Percentiles rank a stretch among this genome's conserved stretches.
Evolutionary conservation across 2,797 vertebrate genomes (phyloP).

Genomic region (Lacerta agilis): DNA sequence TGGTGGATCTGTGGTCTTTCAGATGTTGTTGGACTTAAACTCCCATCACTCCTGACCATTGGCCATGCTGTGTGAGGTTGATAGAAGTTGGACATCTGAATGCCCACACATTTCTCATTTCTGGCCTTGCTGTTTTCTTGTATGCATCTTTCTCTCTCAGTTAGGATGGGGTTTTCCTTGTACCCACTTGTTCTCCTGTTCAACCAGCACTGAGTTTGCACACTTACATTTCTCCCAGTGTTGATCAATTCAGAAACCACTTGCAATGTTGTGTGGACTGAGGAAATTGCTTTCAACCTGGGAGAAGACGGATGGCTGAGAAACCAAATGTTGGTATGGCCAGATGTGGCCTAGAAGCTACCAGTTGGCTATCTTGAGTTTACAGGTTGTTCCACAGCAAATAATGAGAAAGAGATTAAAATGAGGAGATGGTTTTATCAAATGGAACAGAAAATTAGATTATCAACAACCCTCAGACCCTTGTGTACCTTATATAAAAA

Average conservation of each 20-base stretch:
- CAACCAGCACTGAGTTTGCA: background rate
- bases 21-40: background rate
- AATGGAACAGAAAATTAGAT: background rate
- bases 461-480: background rate
- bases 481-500: background rate
- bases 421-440: background rate
- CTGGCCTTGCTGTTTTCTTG: background rate
- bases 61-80: background rate
- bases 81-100: background rate
- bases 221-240: background rate
- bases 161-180: background rate
- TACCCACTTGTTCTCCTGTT: background rate
- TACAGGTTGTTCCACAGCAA: background rate
- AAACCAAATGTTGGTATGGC: background rate
- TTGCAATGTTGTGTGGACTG: background rate
- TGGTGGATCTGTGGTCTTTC: background rate
- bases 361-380: background rate
- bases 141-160: background rate
- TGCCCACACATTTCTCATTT: background rate
- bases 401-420: background rate
- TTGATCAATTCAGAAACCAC: background rate
- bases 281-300: background rate
- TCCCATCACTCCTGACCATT: background rate
- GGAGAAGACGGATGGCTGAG: background rate
- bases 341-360: background rate